A percentile compares a stretch with the other conserved stretches of the same genome.
These are phyloP conservation scores for Galago senegalensis DNA, from an alignment of 2,797 vertebrate genomes.

Conservation along the genomic window DNA sequence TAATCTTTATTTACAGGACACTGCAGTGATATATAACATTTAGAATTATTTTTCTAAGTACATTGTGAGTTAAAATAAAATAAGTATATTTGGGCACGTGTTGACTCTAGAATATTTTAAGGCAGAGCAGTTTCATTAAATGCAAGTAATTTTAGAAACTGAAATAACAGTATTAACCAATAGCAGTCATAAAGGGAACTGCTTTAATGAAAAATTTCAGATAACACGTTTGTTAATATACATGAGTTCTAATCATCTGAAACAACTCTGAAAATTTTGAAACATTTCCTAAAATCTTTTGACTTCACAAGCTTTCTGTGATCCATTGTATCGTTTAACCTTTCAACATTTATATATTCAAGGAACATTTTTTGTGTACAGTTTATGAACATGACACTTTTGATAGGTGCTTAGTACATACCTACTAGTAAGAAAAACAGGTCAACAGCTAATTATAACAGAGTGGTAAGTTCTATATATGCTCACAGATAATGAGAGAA, in stretches of 20 bases:
- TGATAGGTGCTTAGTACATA: conserved; percentile 18
- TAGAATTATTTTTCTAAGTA: conserved; percentile 45
- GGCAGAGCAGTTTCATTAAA: conserved; percentile 49
- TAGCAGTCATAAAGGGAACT: conserved; percentile 16
- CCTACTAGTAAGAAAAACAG: not conserved
- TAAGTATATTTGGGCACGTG: conserved; percentile 22
- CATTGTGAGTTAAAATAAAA: conserved; percentile 12
- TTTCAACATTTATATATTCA: conserved; percentile 55
- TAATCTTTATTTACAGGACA: too few relatives aligned
- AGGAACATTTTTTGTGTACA: not conserved
- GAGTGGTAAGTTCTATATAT: not conserved
- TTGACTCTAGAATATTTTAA: conserved; percentile 24
- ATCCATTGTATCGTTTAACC: not conserved
- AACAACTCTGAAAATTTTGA: conserved; percentile 17
- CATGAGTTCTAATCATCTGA: conserved; percentile 39
- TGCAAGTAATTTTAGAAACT: conserved; percentile 63
- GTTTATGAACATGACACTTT: not conserved
- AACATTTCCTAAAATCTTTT: conserved; percentile 48
- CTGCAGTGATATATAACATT: not conserved
- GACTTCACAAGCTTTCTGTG: conserved; percentile 20
- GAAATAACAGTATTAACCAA: not conserved
- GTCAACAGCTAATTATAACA: not conserved
- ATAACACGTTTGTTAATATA: not conserved
- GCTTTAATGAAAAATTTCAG: conserved; percentile 38
- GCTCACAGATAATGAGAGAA: not conserved